Percentiles rank a stretch among this genome's conserved stretches.
Conservation (phyloP, 2,888 invertebrate genomes). For the Perdita meconis region DNA sequence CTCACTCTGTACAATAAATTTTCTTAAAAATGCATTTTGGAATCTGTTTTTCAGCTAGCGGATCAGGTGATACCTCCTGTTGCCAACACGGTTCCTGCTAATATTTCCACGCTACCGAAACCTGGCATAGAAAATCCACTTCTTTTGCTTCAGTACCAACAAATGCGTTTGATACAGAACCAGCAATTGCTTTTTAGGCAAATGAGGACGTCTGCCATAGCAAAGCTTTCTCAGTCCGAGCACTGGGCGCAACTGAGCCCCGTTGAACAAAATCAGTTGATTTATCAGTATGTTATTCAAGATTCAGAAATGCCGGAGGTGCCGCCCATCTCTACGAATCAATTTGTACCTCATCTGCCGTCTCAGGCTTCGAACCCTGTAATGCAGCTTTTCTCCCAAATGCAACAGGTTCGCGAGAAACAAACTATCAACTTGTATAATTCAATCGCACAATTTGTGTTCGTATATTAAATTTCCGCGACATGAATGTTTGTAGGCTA, state of each 20-base stretch:
- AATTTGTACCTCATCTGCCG: slow-evolving; percentile 82
- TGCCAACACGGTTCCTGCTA: slow-evolving; percentile 75
- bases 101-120: slow-evolving; percentile 77
- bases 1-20: no score
- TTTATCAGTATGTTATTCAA: slow-evolving; percentile 85
- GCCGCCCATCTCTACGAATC: slow-evolving; percentile 75
- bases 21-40: neutral
- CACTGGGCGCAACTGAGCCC: slow-evolving; percentile 85
- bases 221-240: slow-evolving; percentile 84
- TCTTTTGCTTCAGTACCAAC: slow-evolving; percentile 80
- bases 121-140: slow-evolving; percentile 75
- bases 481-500: slow-evolving; percentile 64
- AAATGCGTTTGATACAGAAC: slow-evolving; percentile 84
- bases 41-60: slow-evolving; percentile 63
- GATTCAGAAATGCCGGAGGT: slow-evolving; percentile 82
- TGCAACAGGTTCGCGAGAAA: slow-evolving; percentile 83
- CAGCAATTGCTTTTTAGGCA: slow-evolving; percentile 83
- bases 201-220: slow-evolving; percentile 77
- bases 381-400: slow-evolving; percentile 86
- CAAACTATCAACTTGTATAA: neutral
- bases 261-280: slow-evolving; percentile 85
- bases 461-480: neutral
- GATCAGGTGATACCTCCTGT: slow-evolving; percentile 75
- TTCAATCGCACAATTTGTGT: neutral
- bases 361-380: slow-evolving; percentile 85